Base-by-base conservation (phyloP, 2,888 invertebrate species). In the Cloeon dipterum region DNA sequence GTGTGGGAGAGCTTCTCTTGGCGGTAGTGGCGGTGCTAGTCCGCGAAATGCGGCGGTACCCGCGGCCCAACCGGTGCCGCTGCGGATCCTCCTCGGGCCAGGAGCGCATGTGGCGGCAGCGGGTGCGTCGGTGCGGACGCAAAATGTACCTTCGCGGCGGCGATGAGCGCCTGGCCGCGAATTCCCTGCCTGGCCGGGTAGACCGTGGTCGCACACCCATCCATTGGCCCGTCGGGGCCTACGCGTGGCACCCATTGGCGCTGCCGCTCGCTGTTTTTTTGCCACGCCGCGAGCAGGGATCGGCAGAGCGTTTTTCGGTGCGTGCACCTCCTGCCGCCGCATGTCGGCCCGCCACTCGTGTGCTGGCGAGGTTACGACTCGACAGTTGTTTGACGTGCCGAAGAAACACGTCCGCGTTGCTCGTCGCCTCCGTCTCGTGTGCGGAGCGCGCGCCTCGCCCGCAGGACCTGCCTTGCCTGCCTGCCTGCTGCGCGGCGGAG, bases 371-470 rank as follows among this genome's bases (percentile, higher is more conserved):
- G 29, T 29, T 29, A 29, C 29, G 29, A 29, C 29, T 29, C 29
- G 29, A 29, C 29, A 29, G 29, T 16, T 29, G 29, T 29, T n/a
- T 29, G 29, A 29, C 29, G 29, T 29, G 29, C 29, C 13, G 29
- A 29, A 29, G 29, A 29, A 29, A 29, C 29, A 29, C 29, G 29
- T 29, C 29, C 29, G n/a, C n/a, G n/a, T n/a, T n/a, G n/a, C n/a
- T n/a, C n/a, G n/a, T n/a, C n/a, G n/a, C n/a, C n/a, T n/a, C n/a
- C n/a, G n/a, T n/a, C n/a, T n/a, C n/a, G n/a, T n/a, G n/a, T n/a
- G n/a, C n/a, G n/a, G n/a, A n/a, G n/a, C n/a, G n/a, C n/a, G n/a
- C n/a, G n/a, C n/a, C n/a, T n/a, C n/a, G n/a, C n/a, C n/a, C n/a
- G n/a, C n/a, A n/a, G n/a, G n/a, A n/a, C n/a, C n/a, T n/a, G n/a